A percentile compares a stretch with the other conserved stretches of the same genome.
Evolutionary conservation across 2,888 invertebrate genomes (phyloP).

Genomic region (Muschampia plurimacula): DNA sequence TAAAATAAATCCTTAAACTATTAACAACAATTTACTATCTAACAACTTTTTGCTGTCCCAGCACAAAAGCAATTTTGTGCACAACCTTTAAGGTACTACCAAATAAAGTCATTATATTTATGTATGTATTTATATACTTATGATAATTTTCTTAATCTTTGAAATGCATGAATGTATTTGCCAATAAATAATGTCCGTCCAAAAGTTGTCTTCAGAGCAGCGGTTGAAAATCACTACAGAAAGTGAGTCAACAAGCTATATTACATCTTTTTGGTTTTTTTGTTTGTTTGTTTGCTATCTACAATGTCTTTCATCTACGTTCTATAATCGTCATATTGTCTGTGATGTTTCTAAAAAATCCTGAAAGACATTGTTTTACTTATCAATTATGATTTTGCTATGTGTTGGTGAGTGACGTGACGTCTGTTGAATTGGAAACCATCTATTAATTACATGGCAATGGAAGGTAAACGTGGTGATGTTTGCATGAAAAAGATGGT

Average conservation of each 20-base stretch:
- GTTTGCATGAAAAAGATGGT: slow-evolving; percentile 61
- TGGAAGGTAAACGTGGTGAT: slow-evolving; percentile 43
- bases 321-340: slow-evolving; percentile 1
- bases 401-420: slow-evolving; percentile 67
- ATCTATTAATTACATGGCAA: slow-evolving; percentile 43
- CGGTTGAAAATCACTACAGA: slow-evolving; percentile 60
- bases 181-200: slow-evolving; percentile 77
- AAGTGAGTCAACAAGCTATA: slow-evolving; percentile 64
- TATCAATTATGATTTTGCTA: slow-evolving; percentile 44
- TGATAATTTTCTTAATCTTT: slow-evolving; percentile 41
- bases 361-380: slow-evolving; percentile 44
- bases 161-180: slow-evolving; percentile 81
- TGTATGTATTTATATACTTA: slow-evolving; percentile 12
- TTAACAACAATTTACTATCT: slow-evolving; percentile 30
- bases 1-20: background rate
- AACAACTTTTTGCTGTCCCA: slow-evolving; percentile 17
- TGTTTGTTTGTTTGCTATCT: slow-evolving; percentile 74
- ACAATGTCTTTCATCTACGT: slow-evolving; percentile 58
- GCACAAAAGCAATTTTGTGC: slow-evolving; percentile 16
- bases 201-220: slow-evolving; percentile 52
- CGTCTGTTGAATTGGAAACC: slow-evolving; percentile 53
- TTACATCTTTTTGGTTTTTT: slow-evolving; percentile 54
- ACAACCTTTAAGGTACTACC: slow-evolving; percentile 14
- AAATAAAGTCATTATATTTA: slow-evolving; percentile 11
- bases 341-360: slow-evolving; percentile 9